phyloP scores from a whole-genome alignment of 2,888 invertebrate genomes.

The Tribolium freemani region DNA sequence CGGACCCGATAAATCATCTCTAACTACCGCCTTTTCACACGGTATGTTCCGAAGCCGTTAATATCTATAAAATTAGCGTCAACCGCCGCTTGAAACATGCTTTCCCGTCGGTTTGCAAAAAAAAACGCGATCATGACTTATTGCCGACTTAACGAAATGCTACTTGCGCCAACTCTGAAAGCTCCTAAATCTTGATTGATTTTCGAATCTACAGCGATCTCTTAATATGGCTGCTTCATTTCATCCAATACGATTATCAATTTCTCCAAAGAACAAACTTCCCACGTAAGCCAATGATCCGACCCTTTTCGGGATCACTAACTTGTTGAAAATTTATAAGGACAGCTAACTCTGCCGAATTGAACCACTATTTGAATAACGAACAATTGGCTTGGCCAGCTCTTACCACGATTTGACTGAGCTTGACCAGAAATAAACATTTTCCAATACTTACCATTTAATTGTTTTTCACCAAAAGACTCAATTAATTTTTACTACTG shows the following conservation, averaged over 20 bases:
- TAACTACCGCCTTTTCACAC: conserved; percentile 48
- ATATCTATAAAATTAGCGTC: conserved; percentile 40
- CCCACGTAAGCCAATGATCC: conserved; percentile 15
- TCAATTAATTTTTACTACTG: too few species aligned
- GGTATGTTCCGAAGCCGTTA: conserved; percentile 38
- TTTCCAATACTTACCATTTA: too few species aligned
- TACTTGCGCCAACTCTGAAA: conserved; percentile 4
- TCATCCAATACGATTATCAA: conserved; percentile 27
- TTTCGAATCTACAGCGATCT: conserved; percentile 9
- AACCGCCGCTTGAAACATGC: conserved; percentile 9
- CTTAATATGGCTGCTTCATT: conserved; percentile 26
- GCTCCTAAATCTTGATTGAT: conserved; percentile 22
- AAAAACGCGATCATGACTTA: neutral
- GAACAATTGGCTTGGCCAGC: too few species aligned
- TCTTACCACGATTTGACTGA: too few species aligned
- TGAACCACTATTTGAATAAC: neutral
- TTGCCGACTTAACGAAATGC: neutral
- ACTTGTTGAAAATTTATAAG: conserved; percentile 7
- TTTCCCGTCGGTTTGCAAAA: neutral
- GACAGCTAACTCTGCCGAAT: neutral
- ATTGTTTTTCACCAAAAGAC: too few species aligned
- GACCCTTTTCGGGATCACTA: conserved; percentile 22
- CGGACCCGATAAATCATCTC: conserved; percentile 52
- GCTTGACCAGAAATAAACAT: too few species aligned
- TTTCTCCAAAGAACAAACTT: conserved; percentile 19